phyloP scores from a whole-genome alignment of 2,797 vertebrate genomes.

The Hyperoplus immaculatus region DNA sequence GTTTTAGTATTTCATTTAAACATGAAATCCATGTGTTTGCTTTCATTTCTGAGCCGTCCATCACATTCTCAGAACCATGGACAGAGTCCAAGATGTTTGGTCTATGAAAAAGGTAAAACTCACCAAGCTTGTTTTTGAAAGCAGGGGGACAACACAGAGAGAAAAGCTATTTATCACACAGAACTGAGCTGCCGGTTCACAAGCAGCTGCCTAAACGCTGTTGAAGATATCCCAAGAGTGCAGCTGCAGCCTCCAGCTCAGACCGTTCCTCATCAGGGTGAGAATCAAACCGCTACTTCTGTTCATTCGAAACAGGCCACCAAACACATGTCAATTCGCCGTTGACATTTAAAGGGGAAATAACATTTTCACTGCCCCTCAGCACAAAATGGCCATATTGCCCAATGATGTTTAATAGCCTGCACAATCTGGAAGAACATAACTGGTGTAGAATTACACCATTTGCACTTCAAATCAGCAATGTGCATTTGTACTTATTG shows the following conservation, averaged over 20 bases:
- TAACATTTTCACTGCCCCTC: constrained; percentile 11
- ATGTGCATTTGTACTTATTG: background rate
- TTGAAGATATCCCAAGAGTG: constrained; percentile 53
- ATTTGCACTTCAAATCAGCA: no score
- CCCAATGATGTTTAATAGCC: background rate
- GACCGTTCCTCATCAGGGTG: constrained; percentile 53
- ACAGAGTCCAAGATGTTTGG: constrained; percentile 36
- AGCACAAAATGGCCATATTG: background rate
- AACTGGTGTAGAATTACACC: no score
- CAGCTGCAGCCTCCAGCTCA: constrained; percentile 66
- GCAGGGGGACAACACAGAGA: constrained; percentile 41
- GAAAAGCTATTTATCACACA: constrained; percentile 56
- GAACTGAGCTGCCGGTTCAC: constrained; percentile 49
- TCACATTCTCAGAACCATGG: constrained; percentile 13
- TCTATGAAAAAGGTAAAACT: constrained; percentile 47
- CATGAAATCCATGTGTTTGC: constrained; percentile 21
- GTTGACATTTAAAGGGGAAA: constrained; percentile 34
- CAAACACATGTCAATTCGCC: constrained; percentile 43
- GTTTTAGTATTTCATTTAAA: constrained; percentile 26
- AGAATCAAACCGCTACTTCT: constrained; percentile 50
- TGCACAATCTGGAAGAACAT: no score
- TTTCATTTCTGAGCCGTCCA: constrained; percentile 31
- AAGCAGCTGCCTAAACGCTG: constrained; percentile 63
- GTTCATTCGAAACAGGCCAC: constrained; percentile 39
- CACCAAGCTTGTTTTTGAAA: constrained; percentile 57